These are phyloP conservation scores for Apolygus lucorum DNA, from an alignment of 1,140 invertebrate species.

Conservation along the genomic window DNA sequence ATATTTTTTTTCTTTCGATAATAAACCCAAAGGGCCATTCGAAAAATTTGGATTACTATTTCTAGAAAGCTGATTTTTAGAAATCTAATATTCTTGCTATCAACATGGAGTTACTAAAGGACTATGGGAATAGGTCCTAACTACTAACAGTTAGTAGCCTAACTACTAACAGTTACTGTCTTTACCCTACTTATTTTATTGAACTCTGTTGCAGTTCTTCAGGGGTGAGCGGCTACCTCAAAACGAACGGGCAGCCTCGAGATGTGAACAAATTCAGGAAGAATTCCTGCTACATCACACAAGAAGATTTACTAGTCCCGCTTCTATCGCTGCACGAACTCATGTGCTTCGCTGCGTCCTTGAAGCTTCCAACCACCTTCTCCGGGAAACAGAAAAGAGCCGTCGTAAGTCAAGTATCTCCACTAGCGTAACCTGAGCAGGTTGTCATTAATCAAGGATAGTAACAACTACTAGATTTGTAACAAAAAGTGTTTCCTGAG, in stretches of 20 bases:
- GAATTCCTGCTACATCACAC: slow-evolving; percentile 55
- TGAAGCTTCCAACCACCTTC: slow-evolving; percentile 46
- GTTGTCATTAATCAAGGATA: neutral
- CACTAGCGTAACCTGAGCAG: neutral
- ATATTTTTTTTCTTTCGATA: no score
- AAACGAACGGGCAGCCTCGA: slow-evolving; percentile 43
- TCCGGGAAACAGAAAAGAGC: slow-evolving; percentile 40
- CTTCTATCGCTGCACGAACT: slow-evolving; percentile 50
- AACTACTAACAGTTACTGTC: no score
- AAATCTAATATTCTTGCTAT: no score
- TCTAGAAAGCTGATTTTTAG: no score
- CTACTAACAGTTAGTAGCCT: no score
- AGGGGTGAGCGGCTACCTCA: slow-evolving; percentile 37
- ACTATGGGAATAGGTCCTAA: no score
- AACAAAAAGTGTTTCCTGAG: no score
- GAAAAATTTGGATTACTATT: no score
- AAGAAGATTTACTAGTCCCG: slow-evolving; percentile 50
- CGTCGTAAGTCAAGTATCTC: slow-evolving; percentile 38
- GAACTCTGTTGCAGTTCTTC: slow-evolving; percentile 36
- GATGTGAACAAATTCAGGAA: slow-evolving; percentile 48
- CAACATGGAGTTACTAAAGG: no score
- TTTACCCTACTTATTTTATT: no score
- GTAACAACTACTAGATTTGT: neutral
- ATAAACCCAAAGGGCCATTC: no score
- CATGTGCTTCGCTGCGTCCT: slow-evolving; percentile 50